phyloP scores from a whole-genome alignment of 2,113 vertebrate genomes.

The Pardalotus punctatus region DNA sequence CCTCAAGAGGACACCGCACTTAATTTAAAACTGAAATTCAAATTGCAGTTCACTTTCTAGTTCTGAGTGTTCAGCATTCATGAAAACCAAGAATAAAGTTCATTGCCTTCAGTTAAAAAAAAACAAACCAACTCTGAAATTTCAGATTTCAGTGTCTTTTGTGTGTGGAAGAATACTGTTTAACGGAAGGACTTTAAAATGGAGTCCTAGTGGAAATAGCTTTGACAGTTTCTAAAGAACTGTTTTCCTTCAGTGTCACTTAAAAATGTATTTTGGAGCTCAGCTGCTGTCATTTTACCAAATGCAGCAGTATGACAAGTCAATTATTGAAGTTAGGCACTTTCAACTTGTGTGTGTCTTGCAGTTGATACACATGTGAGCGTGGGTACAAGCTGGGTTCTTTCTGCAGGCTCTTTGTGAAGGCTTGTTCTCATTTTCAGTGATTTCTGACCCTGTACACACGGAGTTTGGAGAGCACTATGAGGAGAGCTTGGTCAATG shows the following conservation, averaged over 20 bases:
- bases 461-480: not conserved
- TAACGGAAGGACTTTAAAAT: not conserved
- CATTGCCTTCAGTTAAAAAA: not conserved
- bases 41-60: not conserved
- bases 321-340: not conserved
- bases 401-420: not conserved
- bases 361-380: fast-evolving
- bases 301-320: fast-evolving
- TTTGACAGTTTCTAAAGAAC: not conserved
- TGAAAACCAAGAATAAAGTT: not conserved
- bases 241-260: not conserved
- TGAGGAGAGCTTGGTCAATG: not conserved
- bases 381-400: not conserved
- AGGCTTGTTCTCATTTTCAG: not conserved
- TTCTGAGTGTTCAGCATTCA: not conserved
- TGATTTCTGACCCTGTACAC: not conserved
- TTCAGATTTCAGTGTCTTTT: not conserved
- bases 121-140: not conserved
- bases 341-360: not conserved
- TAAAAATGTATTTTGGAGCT: not conserved
- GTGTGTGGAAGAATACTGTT: not conserved
- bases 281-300: not conserved
- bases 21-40: not conserved
- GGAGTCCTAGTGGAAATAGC: not conserved
- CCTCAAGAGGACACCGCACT: not conserved